Evolutionary conservation across 2,888 invertebrate species (phyloP).

Genomic region (Apocheima hispidaria): DNA sequence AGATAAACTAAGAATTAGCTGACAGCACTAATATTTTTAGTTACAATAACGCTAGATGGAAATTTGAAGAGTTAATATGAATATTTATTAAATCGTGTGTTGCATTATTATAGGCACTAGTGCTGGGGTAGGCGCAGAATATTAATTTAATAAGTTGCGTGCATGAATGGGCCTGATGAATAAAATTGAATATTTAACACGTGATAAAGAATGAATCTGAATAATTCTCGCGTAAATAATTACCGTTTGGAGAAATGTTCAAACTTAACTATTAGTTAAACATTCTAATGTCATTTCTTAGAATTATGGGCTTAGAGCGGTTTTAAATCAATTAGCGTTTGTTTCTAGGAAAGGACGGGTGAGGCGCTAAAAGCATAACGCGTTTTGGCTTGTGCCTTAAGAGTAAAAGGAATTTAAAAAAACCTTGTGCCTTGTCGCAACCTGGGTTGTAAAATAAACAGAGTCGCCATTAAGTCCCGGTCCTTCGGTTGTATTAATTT

Average conservation of each 20-base stretch:
- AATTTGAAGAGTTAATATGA: conserved; percentile 45
- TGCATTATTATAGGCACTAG: conserved; percentile 26
- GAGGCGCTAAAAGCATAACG: conserved; percentile 74
- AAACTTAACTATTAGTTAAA: conserved; percentile 38
- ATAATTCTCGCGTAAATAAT: conserved; percentile 47
- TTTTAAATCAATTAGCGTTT: conserved; percentile 56
- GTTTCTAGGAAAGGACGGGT: conserved; percentile 52
- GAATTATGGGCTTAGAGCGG: conserved; percentile 32
- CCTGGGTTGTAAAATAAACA: conserved; percentile 84
- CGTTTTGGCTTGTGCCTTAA: conserved; percentile 47
- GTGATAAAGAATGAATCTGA: conserved; percentile 44
- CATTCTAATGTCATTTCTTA: conserved; percentile 34
- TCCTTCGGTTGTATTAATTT: conserved; percentile 84
- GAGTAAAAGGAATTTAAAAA: conserved; percentile 69
- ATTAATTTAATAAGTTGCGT: conserved; percentile 42
- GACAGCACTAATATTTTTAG: conserved; percentile 41
- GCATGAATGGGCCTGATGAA: conserved; percentile 46
- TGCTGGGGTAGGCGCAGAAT: conserved; percentile 38
- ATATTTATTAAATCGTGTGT: conserved; percentile 45
- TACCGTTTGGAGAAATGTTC: conserved; percentile 38
- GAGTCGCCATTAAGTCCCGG: conserved; percentile 79
- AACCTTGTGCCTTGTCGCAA: conserved; percentile 76
- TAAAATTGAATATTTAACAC: conserved; percentile 54
- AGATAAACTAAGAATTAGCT: conserved; percentile 45
- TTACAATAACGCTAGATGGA: conserved; percentile 44